Conservation (phyloP, 1,140 invertebrate species). For the Sinella curviseta region DNA sequence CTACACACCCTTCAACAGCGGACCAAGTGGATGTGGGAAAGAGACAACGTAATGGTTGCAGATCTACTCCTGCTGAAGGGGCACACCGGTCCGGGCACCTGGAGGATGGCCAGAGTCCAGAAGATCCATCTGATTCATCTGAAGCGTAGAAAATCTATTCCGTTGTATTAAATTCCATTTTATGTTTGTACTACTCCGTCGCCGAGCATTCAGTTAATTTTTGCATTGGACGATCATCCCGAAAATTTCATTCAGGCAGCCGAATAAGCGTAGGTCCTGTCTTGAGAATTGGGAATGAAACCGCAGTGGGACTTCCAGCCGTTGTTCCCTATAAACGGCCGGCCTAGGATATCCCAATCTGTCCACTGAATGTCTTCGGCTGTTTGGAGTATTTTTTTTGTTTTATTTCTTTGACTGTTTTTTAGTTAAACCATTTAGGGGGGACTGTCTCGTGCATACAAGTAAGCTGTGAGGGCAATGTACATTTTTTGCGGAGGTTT, state of each 20-base stretch:
- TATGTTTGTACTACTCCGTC: not conserved
- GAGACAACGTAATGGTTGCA: not conserved
- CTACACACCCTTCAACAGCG: not conserved
- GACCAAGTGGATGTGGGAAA: not conserved
- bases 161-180: not conserved
- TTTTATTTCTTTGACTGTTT: no score
- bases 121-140: not conserved
- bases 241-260: not conserved
- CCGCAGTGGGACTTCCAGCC: no score
- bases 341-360: no score
- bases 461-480: no score
- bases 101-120: not conserved
- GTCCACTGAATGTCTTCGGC: no score
- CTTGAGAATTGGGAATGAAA: no score
- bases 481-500: no score
- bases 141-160: not conserved
- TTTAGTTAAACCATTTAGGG: no score
- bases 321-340: no score
- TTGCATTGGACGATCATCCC: not conserved
- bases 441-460: no score
- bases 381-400: no score
- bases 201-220: not conserved
- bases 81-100: not conserved
- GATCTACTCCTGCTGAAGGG: not conserved
- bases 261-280: no score